Conservation (phyloP, 1,140 invertebrate genomes). For the Linepithema humile region DNA sequence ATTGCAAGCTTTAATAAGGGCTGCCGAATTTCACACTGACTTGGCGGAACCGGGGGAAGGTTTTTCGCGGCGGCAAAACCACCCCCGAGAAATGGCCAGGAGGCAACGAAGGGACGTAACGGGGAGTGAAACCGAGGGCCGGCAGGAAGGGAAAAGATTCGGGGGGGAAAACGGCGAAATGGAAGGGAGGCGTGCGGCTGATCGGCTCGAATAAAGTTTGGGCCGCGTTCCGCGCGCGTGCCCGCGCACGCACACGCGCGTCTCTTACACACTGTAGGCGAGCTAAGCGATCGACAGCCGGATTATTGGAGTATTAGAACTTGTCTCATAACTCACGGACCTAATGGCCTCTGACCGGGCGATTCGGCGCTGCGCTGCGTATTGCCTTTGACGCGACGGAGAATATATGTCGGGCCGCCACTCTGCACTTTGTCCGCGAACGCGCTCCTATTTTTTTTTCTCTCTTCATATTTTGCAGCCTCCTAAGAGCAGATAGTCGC, state of each 20-base stretch:
- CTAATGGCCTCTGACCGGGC: constrained; percentile 79
- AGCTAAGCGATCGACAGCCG: constrained; percentile 79
- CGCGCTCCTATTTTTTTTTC: not conserved
- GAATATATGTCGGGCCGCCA: constrained; percentile 55
- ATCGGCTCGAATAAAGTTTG: constrained; percentile 76
- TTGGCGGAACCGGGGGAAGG: constrained; percentile 66
- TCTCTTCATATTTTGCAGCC: not conserved
- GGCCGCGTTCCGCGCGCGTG: constrained; percentile 59
- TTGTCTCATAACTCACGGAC: constrained; percentile 82
- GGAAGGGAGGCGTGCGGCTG: constrained; percentile 74
- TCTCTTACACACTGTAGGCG: constrained; percentile 41
- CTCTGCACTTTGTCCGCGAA: constrained; percentile 24
- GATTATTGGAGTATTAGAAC: constrained; percentile 84
- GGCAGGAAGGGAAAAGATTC: constrained; percentile 72
- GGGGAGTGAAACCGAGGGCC: constrained; percentile 43
- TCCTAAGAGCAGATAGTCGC: not conserved
- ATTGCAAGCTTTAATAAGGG: constrained; percentile 83
- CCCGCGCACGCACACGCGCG: constrained; percentile 39
- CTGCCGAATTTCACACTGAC: constrained; percentile 84
- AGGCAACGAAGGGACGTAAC: constrained; percentile 49
- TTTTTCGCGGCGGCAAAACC: constrained; percentile 47
- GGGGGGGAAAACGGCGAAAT: constrained; percentile 44
- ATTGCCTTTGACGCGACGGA: constrained; percentile 78
- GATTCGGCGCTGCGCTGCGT: constrained; percentile 65
- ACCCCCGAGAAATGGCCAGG: constrained; percentile 12